Evolutionary conservation across 2,113 vertebrate species (phyloP).

Genomic region (Spea multiplicata): DNA sequence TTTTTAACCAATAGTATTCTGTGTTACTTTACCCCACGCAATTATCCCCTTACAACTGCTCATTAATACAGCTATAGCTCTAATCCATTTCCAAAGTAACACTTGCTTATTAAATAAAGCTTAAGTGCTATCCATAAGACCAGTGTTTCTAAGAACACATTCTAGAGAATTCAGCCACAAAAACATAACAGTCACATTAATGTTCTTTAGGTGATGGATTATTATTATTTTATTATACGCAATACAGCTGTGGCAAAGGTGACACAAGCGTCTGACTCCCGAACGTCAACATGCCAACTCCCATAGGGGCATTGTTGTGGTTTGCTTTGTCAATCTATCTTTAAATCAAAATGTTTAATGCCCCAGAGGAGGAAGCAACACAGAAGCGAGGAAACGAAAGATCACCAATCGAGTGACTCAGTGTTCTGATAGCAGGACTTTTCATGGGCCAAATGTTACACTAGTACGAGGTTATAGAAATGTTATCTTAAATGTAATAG

Average conservation of each 20-base stretch:
- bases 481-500: background rate
- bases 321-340: conserved; percentile 10
- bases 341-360: background rate
- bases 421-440: background rate
- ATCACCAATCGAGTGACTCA: background rate
- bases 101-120: no score
- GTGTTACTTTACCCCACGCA: no score
- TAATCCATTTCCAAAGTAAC: no score
- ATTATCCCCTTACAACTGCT: no score
- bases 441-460: background rate
- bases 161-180: no score
- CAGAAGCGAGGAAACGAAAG: background rate
- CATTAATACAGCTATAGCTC: no score
- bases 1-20: no score
- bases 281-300: background rate
- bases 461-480: background rate
- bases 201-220: background rate
- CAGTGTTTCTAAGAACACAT: no score
- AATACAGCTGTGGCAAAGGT: background rate
- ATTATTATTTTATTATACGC: background rate
- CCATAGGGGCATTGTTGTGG: background rate
- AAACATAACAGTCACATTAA: no score
- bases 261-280: background rate
- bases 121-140: no score
- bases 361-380: background rate